Percentiles rank a stretch among this genome's conserved stretches.
Conservation (phyloP, 2,888 invertebrate genomes). For the Nemapogon koenigi region DNA sequence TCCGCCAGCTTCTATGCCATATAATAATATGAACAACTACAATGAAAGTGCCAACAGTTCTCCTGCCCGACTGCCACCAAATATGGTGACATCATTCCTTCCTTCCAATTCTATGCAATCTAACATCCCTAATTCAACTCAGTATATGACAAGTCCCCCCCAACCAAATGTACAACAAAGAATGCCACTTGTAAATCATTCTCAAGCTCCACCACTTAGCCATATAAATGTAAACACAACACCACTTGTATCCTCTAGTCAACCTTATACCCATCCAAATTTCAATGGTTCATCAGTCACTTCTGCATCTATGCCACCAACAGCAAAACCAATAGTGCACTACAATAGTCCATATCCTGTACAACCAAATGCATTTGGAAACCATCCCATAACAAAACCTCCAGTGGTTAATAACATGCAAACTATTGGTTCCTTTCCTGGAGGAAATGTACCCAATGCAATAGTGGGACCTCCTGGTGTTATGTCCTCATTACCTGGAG, state of each 20-base stretch:
- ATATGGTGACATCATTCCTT: slow-evolving; percentile 33
- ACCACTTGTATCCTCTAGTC: slow-evolving; percentile 52
- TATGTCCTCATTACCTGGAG: neutral
- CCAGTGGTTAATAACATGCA: neutral
- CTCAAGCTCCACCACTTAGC: slow-evolving; percentile 23
- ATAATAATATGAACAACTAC: slow-evolving; percentile 32
- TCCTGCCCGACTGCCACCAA: slow-evolving; percentile 39
- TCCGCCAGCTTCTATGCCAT: slow-evolving; percentile 27
- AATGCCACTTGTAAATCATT: slow-evolving; percentile 15
- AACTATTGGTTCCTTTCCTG: neutral
- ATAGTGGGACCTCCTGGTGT: slow-evolving; percentile 3
- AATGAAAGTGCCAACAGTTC: slow-evolving; percentile 48
- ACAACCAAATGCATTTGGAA: too few species aligned
- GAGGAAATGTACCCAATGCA: slow-evolving; percentile 1
- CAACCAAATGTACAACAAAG: too few species aligned
- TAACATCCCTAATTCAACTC: slow-evolving; percentile 21
- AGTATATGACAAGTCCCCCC: slow-evolving; percentile 22
- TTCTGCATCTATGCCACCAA: too few species aligned
- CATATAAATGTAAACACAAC: slow-evolving; percentile 55
- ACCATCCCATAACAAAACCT: neutral
- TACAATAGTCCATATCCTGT: slow-evolving; percentile 3
- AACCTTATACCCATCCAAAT: slow-evolving; percentile 18
- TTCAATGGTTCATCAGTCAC: slow-evolving; percentile 10
- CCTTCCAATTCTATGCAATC: slow-evolving; percentile 19
- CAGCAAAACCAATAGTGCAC: too few species aligned